Base-by-base conservation (phyloP, 2,113 vertebrate species). In the Macquaria australasica region DNA sequence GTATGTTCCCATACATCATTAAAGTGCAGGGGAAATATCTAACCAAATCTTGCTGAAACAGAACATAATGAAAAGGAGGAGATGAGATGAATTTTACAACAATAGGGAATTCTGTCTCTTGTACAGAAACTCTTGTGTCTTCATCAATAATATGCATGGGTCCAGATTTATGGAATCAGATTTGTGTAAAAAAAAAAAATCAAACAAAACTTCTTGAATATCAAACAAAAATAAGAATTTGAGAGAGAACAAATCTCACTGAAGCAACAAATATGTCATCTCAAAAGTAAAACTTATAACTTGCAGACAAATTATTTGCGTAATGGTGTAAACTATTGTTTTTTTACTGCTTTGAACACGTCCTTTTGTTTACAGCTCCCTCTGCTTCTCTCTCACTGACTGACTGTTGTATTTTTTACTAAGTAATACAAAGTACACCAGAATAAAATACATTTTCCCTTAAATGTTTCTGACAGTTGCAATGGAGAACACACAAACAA, bases 1-100 rank as follows among this genome's bases (percentile, higher is more conserved):
- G 67, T 16, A 23, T 50, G 25, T 77, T 84, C 56, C 18, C 43
- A 34, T 60, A 68, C 63, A 67, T 78, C 79, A 73, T 79, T 81
- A 74, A 73, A 82, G 76, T 10, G 14, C 50, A 58, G 63, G 2
- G 48, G 45, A 62, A 71, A 28, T 21, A 60, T 70, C 31, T 14
- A 48, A 64, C 39, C 41, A 66, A 77, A 63, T 1, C 3, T 20
- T 6, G 53, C 80, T 72, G 53, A 55, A 76, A 28, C 23, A 73
- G 34, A 59, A 48, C 3, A 37, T 16, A 68, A 67, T 20, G 20
- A 75, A 70, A 5, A 63, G 25, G 53, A 51, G 18, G 28, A 59
- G 69, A 39, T 20, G 1, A 73, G 58, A 16, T 28, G 16, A 68
- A 53, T 15, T 70, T 34, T 45, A 23, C 25, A 66, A 43, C 31